Percentiles rank a stretch among this genome's conserved stretches.
Evolutionary conservation across 2,888 invertebrate genomes (phyloP).

Genomic region (Horisme vitalbata): DNA sequence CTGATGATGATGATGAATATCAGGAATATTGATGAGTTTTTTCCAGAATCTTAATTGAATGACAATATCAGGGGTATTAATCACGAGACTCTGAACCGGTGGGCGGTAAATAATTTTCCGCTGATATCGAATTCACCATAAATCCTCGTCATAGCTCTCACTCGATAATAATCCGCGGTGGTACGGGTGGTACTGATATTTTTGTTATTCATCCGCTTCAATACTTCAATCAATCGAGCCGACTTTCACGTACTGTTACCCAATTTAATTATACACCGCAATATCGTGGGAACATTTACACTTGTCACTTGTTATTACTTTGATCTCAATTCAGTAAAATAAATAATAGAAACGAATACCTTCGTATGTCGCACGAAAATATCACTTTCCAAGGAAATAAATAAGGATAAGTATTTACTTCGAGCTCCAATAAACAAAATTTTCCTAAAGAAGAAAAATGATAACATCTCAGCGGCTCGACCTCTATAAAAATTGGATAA

Average conservation of each 20-base stretch:
- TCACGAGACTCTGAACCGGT: slow-evolving; percentile 46
- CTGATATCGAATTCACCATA: slow-evolving; percentile 52
- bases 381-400: no score
- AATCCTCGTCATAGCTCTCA: slow-evolving; percentile 61
- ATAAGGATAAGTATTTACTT: no score
- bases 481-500: slow-evolving; percentile 19
- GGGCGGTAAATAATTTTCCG: slow-evolving; percentile 61
- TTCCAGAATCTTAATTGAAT: slow-evolving; percentile 31
- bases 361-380: no score
- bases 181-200: slow-evolving; percentile 25
- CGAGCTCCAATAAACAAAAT: slow-evolving; percentile 4
- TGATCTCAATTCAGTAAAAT: neutral
- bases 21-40: slow-evolving; percentile 22
- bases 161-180: slow-evolving; percentile 54
- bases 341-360: no score
- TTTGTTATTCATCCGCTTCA: slow-evolving; percentile 17
- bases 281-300: neutral
- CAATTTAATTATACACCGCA: neutral
- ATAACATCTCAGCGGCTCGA: slow-evolving; percentile 12
- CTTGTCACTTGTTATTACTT: neutral
- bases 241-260: no score
- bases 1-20: neutral
- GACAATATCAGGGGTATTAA: slow-evolving; percentile 36
- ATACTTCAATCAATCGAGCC: neutral
- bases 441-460: slow-evolving; percentile 12